phyloP scores from a whole-genome alignment of 2,888 invertebrate genomes.

The Meiosimyza platycephala region DNA sequence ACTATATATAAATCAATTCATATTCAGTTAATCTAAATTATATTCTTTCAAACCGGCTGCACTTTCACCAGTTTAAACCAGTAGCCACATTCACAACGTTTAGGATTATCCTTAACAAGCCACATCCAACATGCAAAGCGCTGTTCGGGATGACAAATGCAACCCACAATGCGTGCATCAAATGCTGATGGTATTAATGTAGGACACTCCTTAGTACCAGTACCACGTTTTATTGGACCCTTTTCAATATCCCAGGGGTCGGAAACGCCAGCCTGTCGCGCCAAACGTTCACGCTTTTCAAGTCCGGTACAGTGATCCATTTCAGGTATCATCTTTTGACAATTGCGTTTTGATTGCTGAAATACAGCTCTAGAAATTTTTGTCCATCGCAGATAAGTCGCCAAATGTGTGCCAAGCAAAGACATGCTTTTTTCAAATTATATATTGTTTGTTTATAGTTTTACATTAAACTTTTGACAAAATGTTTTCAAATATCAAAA shows the following conservation, averaged over 20 bases:
- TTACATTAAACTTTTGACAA: no score
- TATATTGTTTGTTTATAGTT: no score
- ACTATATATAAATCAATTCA: no score
- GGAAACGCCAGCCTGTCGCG: conserved; percentile 1
- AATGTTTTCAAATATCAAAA: no score
- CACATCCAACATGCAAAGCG: conserved; percentile 93
- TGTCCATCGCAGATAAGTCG: background rate
- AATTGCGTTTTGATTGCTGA: background rate
- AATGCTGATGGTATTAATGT: conserved; percentile 91
- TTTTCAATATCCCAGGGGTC: conserved; percentile 10
- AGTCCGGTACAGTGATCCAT: conserved; percentile 23
- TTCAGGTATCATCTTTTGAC: conserved; percentile 9
- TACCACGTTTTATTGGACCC: conserved; percentile 74
- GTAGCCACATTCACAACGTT: conserved; percentile 95
- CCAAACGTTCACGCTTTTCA: conserved; percentile 30
- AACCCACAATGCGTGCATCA: conserved; percentile 90
- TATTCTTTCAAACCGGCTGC: conserved; percentile 71
- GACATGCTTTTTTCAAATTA: no score
- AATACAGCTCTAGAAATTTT: background rate
- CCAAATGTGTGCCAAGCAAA: no score
- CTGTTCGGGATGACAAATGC: conserved; percentile 75
- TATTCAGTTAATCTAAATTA: no score
- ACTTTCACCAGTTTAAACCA: conserved; percentile 91
- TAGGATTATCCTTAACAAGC: conserved; percentile 87
- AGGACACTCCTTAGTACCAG: conserved; percentile 84